Percentiles rank a stretch among this genome's conserved stretches.
Evolutionary conservation across 2,888 invertebrate genomes (phyloP).

Genomic region (Cephus sareptanus): DNA sequence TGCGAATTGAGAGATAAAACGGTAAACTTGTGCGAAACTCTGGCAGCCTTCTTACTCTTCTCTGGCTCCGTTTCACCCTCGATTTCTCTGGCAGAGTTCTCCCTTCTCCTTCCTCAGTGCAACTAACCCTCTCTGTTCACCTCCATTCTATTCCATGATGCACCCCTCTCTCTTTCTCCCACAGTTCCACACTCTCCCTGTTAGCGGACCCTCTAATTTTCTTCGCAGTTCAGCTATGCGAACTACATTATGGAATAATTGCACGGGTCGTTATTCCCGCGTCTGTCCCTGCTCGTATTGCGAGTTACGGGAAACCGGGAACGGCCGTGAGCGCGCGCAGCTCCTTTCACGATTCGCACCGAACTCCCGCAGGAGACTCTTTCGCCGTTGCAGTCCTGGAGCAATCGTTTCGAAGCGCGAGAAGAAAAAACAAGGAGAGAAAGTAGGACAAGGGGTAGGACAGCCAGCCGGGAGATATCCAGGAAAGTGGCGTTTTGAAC

Average conservation of each 20-base stretch:
- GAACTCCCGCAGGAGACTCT: background rate
- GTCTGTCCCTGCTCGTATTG: conserved; percentile 25
- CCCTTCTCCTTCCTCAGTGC: background rate
- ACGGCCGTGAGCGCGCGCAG: background rate
- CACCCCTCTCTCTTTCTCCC: conserved; percentile 19
- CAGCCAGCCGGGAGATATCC: conserved; percentile 61
- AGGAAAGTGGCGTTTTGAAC: conserved; percentile 63
- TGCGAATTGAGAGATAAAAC: conserved; percentile 62
- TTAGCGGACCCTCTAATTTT: conserved; percentile 53
- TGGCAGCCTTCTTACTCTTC: conserved; percentile 23
- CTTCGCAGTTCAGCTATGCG: conserved; percentile 56
- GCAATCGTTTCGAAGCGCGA: background rate
- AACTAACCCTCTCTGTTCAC: conserved; percentile 17
- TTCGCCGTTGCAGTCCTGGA: background rate
- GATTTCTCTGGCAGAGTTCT: background rate
- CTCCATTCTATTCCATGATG: conserved; percentile 22
- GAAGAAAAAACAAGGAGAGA: conserved; percentile 7
- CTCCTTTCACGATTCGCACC: background rate
- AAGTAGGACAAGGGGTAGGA: conserved; percentile 32
- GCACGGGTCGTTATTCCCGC: conserved; percentile 38
- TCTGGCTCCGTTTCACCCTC: conserved; percentile 22
- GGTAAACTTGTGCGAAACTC: conserved; percentile 50
- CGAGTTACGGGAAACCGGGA: background rate
- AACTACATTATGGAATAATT: conserved; percentile 61
- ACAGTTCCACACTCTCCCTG: conserved; percentile 26